Evolutionary conservation across 2,113 vertebrate species (phyloP).

Genomic region (Bucco capensis): DNA sequence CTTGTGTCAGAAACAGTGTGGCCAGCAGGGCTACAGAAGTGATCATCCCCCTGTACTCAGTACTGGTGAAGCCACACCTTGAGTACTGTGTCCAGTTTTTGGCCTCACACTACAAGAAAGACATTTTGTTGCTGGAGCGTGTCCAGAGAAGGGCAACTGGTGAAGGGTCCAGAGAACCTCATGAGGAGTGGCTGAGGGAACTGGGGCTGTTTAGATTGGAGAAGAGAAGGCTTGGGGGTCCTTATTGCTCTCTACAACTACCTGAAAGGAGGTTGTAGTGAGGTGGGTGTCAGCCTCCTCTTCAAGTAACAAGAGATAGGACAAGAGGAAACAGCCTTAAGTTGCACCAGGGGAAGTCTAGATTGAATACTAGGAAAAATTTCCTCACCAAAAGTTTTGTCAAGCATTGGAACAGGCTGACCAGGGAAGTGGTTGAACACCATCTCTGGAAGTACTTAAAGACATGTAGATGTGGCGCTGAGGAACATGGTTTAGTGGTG

Average conservation of each 20-base stretch:
- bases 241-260: not conserved
- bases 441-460: too few relatives aligned
- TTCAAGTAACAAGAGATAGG: not conserved
- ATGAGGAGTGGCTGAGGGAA: not conserved
- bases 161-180: not conserved
- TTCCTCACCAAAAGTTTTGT: too few relatives aligned
- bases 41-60: not conserved
- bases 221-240: not conserved
- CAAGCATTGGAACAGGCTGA: too few relatives aligned
- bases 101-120: not conserved
- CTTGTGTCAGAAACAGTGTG: not conserved
- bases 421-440: too few relatives aligned
- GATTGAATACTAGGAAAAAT: too few relatives aligned
- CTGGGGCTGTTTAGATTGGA: not conserved
- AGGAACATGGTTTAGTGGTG: too few relatives aligned
- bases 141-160: not conserved
- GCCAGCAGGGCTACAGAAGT: not conserved
- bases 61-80: not conserved
- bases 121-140: not conserved
- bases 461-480: too few relatives aligned
- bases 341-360: too few relatives aligned
- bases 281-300: too few relatives aligned
- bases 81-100: not conserved
- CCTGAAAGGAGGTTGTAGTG: not conserved
- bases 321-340: too few relatives aligned